These are phyloP conservation scores for Helarctos malayanus DNA, from an alignment of 2,797 vertebrate genomes.

Conservation along the genomic window DNA sequence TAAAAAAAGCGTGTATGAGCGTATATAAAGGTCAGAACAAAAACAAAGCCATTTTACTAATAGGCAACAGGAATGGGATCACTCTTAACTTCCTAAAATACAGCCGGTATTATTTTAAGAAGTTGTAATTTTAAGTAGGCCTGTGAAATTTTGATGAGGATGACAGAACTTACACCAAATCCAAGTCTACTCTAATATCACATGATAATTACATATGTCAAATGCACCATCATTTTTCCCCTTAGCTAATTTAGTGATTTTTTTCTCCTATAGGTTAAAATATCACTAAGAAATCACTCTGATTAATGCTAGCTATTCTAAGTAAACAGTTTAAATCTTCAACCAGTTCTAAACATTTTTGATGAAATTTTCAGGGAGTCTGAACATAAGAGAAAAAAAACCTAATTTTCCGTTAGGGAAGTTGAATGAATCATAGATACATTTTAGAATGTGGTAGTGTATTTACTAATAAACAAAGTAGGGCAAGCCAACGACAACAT, in stretches of 20 bases:
- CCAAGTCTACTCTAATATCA: not conserved
- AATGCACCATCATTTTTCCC: not conserved
- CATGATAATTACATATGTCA: not conserved
- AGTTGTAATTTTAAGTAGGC: not conserved
- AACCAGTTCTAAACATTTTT: not conserved
- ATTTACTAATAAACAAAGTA: not conserved
- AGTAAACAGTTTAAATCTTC: not conserved
- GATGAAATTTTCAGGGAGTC: not conserved
- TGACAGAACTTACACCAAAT: not conserved
- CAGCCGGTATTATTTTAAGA: not conserved
- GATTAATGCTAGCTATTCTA: constrained; percentile 12
- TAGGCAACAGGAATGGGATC: not conserved
- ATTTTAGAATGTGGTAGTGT: not conserved
- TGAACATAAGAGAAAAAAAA: not conserved
- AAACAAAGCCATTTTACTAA: not conserved
- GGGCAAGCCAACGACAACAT: not conserved
- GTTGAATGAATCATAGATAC: not conserved
- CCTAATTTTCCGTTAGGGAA: not conserved
- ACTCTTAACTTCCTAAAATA: not conserved
- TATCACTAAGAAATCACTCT: not conserved
- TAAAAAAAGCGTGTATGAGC: not conserved
- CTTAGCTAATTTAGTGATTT: not conserved
- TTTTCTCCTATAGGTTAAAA: not conserved
- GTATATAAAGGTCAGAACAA: not conserved
- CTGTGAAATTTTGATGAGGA: not conserved